Conservation (phyloP, 2,113 vertebrate genomes). For the Halcyon malimbica region DNA sequence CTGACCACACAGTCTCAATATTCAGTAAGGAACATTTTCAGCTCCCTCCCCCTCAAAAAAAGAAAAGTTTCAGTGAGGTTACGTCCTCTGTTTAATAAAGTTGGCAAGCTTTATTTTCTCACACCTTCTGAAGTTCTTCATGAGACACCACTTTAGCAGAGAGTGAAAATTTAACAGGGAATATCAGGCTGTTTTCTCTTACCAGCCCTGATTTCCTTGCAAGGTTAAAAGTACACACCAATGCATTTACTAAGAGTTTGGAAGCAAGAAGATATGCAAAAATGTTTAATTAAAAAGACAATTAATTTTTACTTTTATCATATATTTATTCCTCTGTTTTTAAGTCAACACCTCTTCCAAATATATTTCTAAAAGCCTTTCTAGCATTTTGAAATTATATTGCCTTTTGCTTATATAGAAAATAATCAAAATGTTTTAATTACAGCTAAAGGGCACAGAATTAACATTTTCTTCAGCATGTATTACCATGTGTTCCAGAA, state of each 20-base stretch:
- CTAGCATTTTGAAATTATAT: background rate
- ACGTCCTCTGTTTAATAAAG: slow-evolving; percentile 48
- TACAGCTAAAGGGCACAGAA: background rate
- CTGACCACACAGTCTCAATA: background rate
- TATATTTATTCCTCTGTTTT: background rate
- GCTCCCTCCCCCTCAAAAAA: background rate
- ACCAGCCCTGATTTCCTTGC: background rate
- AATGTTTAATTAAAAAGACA: background rate
- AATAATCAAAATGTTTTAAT: background rate
- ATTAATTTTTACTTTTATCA: background rate
- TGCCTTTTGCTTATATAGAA: background rate
- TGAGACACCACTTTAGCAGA: background rate
- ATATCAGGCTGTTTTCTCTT: slow-evolving; percentile 29
- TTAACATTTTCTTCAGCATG: background rate
- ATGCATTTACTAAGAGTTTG: background rate
- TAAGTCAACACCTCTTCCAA: background rate
- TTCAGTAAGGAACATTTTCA: background rate
- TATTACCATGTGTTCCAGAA: background rate
- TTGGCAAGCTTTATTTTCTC: slow-evolving; percentile 50
- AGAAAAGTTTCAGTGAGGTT: background rate
- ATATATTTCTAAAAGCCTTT: background rate
- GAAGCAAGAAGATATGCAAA: background rate
- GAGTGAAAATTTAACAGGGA: slow-evolving; percentile 37
- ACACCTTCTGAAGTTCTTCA: slow-evolving; percentile 38
- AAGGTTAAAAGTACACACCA: background rate